Evolutionary conservation across 2,797 vertebrate genomes (phyloP).

Genomic region (Liparis tanakae): DNA sequence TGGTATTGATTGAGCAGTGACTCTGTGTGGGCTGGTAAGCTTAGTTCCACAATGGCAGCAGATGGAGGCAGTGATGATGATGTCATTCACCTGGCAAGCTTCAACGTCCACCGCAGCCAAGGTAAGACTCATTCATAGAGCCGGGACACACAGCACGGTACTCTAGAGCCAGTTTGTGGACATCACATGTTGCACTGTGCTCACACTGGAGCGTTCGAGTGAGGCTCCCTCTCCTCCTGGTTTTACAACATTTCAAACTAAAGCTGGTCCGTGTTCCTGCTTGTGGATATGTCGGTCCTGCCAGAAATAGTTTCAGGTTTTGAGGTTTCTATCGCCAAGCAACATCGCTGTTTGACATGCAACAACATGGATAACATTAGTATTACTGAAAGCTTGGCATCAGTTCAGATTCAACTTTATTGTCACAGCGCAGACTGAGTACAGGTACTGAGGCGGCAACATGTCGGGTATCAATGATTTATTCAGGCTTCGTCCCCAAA

Average conservation of each 20-base stretch:
- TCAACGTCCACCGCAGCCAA: slow-evolving; percentile 88
- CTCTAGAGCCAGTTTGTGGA: not conserved
- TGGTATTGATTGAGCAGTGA: slow-evolving; percentile 63
- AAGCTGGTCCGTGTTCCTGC: rapidly evolving
- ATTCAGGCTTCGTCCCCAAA: not conserved
- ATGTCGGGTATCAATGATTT: not conserved
- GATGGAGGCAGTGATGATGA: slow-evolving; percentile 88
- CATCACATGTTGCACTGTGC: not conserved
- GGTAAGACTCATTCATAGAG: slow-evolving; percentile 72
- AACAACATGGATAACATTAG: not conserved
- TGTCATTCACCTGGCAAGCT: slow-evolving; percentile 89
- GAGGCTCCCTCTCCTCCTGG: no score
- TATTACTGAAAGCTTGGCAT: not conserved
- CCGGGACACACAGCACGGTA: not conserved
- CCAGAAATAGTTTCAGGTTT: not conserved
- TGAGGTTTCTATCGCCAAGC: not conserved
- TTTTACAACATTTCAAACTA: not conserved
- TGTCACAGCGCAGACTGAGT: no score
- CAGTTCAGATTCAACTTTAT: no score
- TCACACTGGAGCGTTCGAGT: not conserved
- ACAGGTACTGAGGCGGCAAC: no score
- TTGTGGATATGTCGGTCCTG: not conserved
- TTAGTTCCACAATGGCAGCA: slow-evolving; percentile 89
- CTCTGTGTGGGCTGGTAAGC: slow-evolving; percentile 56
- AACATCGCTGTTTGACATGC: not conserved